Evolutionary conservation across 2,888 invertebrate species (phyloP).

Genomic region (Troglohyphantes excavatus): DNA sequence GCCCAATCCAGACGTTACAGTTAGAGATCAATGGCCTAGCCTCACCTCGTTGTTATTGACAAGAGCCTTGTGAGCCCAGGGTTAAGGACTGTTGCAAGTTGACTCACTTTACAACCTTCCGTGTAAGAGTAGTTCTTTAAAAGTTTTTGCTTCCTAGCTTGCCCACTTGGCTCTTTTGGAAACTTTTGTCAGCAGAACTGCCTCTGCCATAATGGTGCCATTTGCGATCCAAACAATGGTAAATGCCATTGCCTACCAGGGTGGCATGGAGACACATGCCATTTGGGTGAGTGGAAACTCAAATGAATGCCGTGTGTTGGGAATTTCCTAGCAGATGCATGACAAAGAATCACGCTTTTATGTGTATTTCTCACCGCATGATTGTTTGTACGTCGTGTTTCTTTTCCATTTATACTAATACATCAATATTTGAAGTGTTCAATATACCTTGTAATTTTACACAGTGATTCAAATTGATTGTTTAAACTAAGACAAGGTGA

Average conservation of each 20-base stretch:
- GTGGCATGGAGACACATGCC: conserved; percentile 69
- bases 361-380: not conserved
- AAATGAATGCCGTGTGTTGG: not conserved
- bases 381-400: not conserved
- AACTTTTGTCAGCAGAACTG: conserved; percentile 87
- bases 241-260: conserved; percentile 87
- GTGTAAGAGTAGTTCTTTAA: not conserved
- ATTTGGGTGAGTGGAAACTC: conserved; percentile 77
- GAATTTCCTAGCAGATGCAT: not conserved
- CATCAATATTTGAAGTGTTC: no score
- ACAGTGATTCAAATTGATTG: no score
- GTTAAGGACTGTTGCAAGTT: no score
- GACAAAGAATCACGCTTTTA: not conserved
- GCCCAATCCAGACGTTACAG: no score
- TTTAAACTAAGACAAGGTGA: no score
- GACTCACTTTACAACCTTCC: no score
- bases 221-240: conserved; percentile 92
- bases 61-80: no score
- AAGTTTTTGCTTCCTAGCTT: conserved; percentile 82
- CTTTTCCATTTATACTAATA: no score
- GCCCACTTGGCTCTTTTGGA: conserved; percentile 91
- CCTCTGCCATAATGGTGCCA: conserved; percentile 91
- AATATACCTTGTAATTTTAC: no score
- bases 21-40: no score
- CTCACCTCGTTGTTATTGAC: no score